Base-by-base conservation (phyloP, 2,797 vertebrate genomes). In the Calcarius lapponicus region DNA sequence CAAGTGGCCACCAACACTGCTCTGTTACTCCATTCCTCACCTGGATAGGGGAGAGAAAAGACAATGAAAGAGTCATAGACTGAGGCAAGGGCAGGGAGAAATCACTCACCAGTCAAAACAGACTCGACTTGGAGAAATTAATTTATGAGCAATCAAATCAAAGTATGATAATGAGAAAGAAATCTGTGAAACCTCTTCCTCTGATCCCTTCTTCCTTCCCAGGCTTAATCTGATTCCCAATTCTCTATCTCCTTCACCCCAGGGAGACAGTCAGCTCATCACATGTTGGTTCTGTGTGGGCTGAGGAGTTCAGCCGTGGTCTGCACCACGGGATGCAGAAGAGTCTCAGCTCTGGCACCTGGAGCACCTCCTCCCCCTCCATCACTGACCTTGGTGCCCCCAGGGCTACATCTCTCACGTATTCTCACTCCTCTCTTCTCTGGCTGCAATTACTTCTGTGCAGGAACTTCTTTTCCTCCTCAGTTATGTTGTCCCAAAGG, bases 261-360 rank as follows among this genome's bases (percentile, higher is more conserved):
- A 76, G 38, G 29, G 29, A 64, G 11, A 31, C 13, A 13, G 50
- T 22, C 43, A 65, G 19, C 17, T 57, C 43, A 38, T 50, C 17
- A 19, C 4, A 8, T 2, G 1, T 51, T 45, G 50, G 11, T 10
- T 64, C 42, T 19, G 42, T 8, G 1, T 3, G 9, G 50, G 43
- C 62, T 62, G 50, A n/a, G n/a, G n/a, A 31, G 26, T 7, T 21
- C 22, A 50, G 28, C 28, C 34, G 22, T 8, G 7, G 6, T 12
- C 31, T 47, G 45, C 9, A 40, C 51, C 43, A 34, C 0, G 0
- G 20, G 25, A 34, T 48, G 38, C 50, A 64, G 54, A 42, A 21
- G 20, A 34, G 13, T 11, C 32, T 57, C 80, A 31, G 9, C 43
- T 75, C 26, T 11, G 21, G 34, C 36, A 50, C 22, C 10, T 36